Base-by-base conservation (phyloP, 2,797 vertebrate species). In the Cyprinodon diabolis region DNA sequence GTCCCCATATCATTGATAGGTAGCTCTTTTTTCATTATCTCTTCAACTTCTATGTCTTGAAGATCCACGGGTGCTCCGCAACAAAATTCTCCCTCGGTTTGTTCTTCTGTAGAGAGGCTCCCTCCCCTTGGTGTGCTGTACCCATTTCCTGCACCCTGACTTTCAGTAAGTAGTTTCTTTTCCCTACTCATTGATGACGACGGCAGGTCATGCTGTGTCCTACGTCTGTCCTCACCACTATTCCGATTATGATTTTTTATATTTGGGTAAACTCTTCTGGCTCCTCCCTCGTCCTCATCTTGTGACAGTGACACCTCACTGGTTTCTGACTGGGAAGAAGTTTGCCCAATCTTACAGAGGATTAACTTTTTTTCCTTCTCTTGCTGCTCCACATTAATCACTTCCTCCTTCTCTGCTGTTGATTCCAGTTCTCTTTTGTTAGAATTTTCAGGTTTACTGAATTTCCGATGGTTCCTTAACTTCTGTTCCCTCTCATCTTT, bases 281-380 rank as follows among this genome's bases (percentile, higher is more conserved):
- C 78, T 70, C 78, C 80, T 70, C 66, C 76, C 10, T 9, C 48
- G 63, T 83, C 71, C 67, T 90, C 83, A 76, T 21, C 77, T 57
- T 71, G 66, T 45, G 79, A 75, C 30, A 2, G 30, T 66, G 84
- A 81, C 79, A 47, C 68, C 55, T 82, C 54, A 0, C 66, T 55
- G 40, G 48, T 9, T 68, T 76, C 54, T 68, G 90, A 84, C 54
- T 7, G 81, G 4, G 89, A 84, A 79, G 90, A 65, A 0, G 87
- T 93, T 85, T 93, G 91, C 49, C 93, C 93, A 84, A 94, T 87
- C 78, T 94, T 87, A 80, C 91, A 94, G 86, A 93, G 95, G 57
- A 95, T 88, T 7, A 68, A 47, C 43, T 79, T 67, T 9, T 77
- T 83, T 52, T 77, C 83, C 23, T 48, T 72, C 15, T 51, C 77